A percentile compares a stretch with the other conserved stretches of the same genome.
Conservation (phyloP, 2,888 invertebrate species). For the Acleris emargana region DNA sequence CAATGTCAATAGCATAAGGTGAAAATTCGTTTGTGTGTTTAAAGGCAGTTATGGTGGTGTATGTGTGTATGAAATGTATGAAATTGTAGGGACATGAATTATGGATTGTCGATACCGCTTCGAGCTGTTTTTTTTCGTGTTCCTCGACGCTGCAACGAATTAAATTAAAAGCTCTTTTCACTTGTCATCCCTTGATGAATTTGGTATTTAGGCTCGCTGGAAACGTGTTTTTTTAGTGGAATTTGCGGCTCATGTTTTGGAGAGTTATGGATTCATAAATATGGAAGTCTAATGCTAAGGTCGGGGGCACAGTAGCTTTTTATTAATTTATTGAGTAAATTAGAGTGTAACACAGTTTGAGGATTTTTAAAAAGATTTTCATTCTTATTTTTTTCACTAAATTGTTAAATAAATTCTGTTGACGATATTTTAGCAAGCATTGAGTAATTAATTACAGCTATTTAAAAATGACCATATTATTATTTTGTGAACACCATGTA, state of each 20-base stretch:
- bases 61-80: constrained; percentile 68
- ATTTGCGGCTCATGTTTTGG: constrained; percentile 27
- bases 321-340: background rate
- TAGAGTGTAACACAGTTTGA: too few species aligned
- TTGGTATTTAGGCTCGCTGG: constrained; percentile 69
- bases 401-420: too few species aligned
- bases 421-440: too few species aligned
- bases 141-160: constrained; percentile 81
- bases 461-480: too few species aligned
- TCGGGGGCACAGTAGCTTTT: background rate
- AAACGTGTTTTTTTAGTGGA: constrained; percentile 52
- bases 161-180: constrained; percentile 84
- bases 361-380: background rate
- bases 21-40: constrained; percentile 53
- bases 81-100: constrained; percentile 83
- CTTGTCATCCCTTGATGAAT: constrained; percentile 82
- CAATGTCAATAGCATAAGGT: constrained; percentile 54
- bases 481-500: background rate
- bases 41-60: constrained; percentile 54
- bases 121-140: constrained; percentile 82
- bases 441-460: too few species aligned
- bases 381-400: background rate
- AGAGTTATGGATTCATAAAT: constrained; percentile 30
- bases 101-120: constrained; percentile 84
- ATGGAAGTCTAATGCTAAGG: constrained; percentile 15